Evolutionary conservation across 2,888 invertebrate genomes (phyloP).

Genomic region (Drosophila nr. medialis): DNA sequence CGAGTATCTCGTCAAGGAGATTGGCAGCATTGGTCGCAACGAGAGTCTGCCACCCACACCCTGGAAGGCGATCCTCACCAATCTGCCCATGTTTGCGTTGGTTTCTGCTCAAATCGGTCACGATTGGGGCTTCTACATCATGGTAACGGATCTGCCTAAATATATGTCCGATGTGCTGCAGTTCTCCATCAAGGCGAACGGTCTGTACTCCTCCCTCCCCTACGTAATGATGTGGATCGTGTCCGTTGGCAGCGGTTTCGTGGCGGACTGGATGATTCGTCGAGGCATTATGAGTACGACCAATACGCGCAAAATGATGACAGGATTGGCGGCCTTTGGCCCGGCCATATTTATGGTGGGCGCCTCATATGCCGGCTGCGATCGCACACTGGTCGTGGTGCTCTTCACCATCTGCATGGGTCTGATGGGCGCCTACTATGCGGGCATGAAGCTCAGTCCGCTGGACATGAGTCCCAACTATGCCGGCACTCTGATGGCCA

Average conservation of each 20-base stretch:
- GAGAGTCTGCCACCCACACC: slow-evolving; percentile 88
- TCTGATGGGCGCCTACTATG: slow-evolving; percentile 89
- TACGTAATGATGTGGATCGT: slow-evolving; percentile 88
- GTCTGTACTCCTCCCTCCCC: slow-evolving; percentile 87
- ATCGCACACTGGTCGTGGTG: slow-evolving; percentile 87
- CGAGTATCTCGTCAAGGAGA: slow-evolving; percentile 88
- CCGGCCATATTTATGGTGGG: slow-evolving; percentile 89
- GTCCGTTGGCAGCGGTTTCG: slow-evolving; percentile 87
- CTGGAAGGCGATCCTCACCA: slow-evolving; percentile 89
- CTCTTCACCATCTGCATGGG: slow-evolving; percentile 89
- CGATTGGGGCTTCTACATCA: slow-evolving; percentile 89
- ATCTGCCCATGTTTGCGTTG: slow-evolving; percentile 90
- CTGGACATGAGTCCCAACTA: slow-evolving; percentile 89
- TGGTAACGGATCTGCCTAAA: slow-evolving; percentile 88
- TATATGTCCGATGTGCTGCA: slow-evolving; percentile 88
- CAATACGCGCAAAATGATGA: slow-evolving; percentile 86
- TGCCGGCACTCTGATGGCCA: slow-evolving; percentile 88
- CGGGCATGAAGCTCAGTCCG: slow-evolving; percentile 89
- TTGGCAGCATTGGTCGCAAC: slow-evolving; percentile 86
- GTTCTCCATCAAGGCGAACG: slow-evolving; percentile 87
- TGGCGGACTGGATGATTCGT: slow-evolving; percentile 89
- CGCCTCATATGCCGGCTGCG: slow-evolving; percentile 89
- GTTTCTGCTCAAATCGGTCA: slow-evolving; percentile 90
- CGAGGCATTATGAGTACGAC: slow-evolving; percentile 86
- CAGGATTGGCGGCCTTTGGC: slow-evolving; percentile 89